Evolutionary conservation across 2,113 vertebrate species (phyloP).

Genomic region (Origma solitaria): DNA sequence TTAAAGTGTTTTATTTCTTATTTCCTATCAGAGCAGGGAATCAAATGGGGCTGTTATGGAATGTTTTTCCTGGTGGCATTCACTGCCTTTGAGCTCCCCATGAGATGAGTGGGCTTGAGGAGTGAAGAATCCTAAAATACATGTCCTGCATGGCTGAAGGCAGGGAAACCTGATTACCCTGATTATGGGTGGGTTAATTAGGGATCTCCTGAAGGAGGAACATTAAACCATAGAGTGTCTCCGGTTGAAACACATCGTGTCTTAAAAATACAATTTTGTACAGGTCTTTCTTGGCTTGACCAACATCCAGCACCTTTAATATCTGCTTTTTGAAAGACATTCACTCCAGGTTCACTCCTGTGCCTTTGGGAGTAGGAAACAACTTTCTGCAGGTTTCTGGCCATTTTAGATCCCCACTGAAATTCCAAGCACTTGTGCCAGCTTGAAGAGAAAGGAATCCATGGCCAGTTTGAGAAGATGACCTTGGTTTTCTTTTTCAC

Average conservation of each 20-base stretch:
- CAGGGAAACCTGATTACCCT: not conserved
- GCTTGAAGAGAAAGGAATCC: not conserved
- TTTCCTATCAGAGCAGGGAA: not conserved
- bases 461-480: not conserved
- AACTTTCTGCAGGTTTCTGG: not conserved
- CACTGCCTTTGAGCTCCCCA: not conserved
- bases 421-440: not conserved
- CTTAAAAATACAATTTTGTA: not conserved
- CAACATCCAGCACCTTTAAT: not conserved
- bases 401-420: not conserved
- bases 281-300: not conserved
- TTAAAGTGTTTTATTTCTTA: constrained; percentile 35
- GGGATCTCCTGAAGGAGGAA: not conserved
- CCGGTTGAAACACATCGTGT: fast-evolving
- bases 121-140: not conserved
- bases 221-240: not conserved
- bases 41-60: not conserved
- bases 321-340: not conserved
- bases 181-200: not conserved
- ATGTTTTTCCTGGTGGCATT: not conserved
- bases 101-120: not conserved
- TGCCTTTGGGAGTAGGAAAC: not conserved
- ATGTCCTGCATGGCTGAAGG: not conserved
- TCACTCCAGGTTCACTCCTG: not conserved
- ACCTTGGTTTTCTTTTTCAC: not conserved